Base-by-base conservation (phyloP, 2,113 vertebrate genomes). In the Ceuthmochares aereus region DNA sequence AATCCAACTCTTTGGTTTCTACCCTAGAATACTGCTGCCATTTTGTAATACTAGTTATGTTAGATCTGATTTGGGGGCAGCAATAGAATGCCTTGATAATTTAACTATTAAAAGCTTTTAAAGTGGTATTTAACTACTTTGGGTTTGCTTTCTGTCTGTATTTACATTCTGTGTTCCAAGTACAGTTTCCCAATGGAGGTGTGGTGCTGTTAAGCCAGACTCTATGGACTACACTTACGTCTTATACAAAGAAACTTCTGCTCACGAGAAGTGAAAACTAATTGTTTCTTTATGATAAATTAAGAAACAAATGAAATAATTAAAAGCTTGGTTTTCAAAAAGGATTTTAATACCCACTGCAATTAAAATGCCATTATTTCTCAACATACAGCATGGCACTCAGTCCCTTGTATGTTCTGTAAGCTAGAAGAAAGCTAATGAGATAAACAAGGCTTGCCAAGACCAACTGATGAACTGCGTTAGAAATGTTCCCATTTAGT, bases 201-300 rank as follows among this genome's bases (percentile, higher is more conserved):
- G 32, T 34, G 72, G 43, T 9, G 3, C 56, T 94, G 37, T 54
- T 84, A 82, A 80, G 70, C 11, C 45, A n/a, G 4, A 20, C 32
- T 73, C 12, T 7, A 12, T 45, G 36, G 59, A 79, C 23, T 49
- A 60, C n/a, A 25, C 37, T 45, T 49, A 62, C 42, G 27, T 69
- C 42, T 81, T 78, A 54, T 37, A 40, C 74, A 75, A 84, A 80
- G 73, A 56, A 94, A 67, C 42, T 76, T 77, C 47, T 66, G 15
- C 58, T 49, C 8, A 15, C 47, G 49, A 93, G 87, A 92, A 88
- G 37, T 68, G 30, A 90, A 72, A 82, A n/a, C 56, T 92, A 58
- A 68, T 82, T 92, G 55, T 80, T 95, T 90, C 68, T 55, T 90
- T 75, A 40, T 70, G 73, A 89, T 89, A 89, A 95, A 88, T 88